Evolutionary conservation across 2,797 vertebrate genomes (phyloP), one percentile per base, ranked within the genome.

Genomic region (Acanthiza pusilla): DNA sequence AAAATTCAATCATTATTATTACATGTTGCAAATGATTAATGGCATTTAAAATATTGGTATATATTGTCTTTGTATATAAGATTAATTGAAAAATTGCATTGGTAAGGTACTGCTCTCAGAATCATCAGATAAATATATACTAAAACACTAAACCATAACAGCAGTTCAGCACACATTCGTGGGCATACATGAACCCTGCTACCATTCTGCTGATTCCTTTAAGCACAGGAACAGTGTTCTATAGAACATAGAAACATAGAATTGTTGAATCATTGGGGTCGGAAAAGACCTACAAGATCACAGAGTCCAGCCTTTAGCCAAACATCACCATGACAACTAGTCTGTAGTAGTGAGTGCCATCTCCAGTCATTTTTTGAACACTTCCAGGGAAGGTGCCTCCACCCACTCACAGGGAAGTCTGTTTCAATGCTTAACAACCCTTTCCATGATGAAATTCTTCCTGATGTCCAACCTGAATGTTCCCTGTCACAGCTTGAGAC

Each of bases 111-210:
- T 47, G 4, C 38, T 88, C 14, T 73, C 13, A 17, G 34, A 81
- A 81, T 68, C 5, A 61, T 53, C 40, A 83, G 22, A 51, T 20
- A 62, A 68, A 66, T 36, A 72, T 19, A 58, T 72, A 13, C 4
- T 38, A 80, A 57, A 88, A 38, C 13, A 30, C 16, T 80, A 66
- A 88, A 68, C 3, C n/a, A 5, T 47, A 55, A 70, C 29, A 68
- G 7, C 9, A 57, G 1, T 25, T 67, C 10, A 67, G 27, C 30
- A 57, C 17, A 29, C 1, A 12, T 22, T 27, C 0, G 2, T 18
- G 30, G n/a, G 14, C 14, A 51, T 9, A 25, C 4, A 5, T 17
- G 17, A 7, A 58, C 15, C 1, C 0, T 70, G 17, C 22, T 53
- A n/a, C 27, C 4, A 16, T 47, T 79, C 70, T 73, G 26, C 10